Conservation (phyloP, 2,888 invertebrate species). For the Hypsopygia costalis region DNA sequence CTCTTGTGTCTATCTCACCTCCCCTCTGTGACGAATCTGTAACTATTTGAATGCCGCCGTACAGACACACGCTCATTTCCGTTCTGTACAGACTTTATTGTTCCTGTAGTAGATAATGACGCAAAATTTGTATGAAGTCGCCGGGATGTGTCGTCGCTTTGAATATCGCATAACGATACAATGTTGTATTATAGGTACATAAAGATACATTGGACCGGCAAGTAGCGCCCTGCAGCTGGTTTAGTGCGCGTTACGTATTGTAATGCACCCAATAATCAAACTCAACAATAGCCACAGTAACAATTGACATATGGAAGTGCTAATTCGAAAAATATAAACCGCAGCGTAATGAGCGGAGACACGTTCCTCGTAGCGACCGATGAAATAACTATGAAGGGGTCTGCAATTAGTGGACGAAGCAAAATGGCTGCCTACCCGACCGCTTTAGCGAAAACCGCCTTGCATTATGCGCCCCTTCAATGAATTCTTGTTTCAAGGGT, state of each 20-base stretch:
- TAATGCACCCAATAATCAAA: conserved; percentile 41
- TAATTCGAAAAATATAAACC: conserved; percentile 78
- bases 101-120: too few species aligned
- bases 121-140: too few species aligned
- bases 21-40: too few species aligned
- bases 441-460: conserved; percentile 23
- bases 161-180: too few species aligned
- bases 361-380: conserved; percentile 58
- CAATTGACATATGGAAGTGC: conserved; percentile 71
- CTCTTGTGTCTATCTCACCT: too few species aligned
- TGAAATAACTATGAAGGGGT: conserved; percentile 65
- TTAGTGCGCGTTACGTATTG: conserved; percentile 5
- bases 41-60: too few species aligned
- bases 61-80: too few species aligned
- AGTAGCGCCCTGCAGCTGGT: conserved; percentile 13
- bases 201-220: too few species aligned
- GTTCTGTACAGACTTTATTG: too few species aligned
- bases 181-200: too few species aligned
- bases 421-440: conserved; percentile 70
- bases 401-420: conserved; percentile 69
- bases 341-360: conserved; percentile 65
- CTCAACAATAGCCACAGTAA: conserved; percentile 56
- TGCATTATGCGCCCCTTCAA: conserved; percentile 7
- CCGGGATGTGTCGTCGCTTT: too few species aligned
- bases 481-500: conserved; percentile 17